Conservation (phyloP, 2,888 invertebrate genomes). For the Acanthosepion lycidas region DNA sequence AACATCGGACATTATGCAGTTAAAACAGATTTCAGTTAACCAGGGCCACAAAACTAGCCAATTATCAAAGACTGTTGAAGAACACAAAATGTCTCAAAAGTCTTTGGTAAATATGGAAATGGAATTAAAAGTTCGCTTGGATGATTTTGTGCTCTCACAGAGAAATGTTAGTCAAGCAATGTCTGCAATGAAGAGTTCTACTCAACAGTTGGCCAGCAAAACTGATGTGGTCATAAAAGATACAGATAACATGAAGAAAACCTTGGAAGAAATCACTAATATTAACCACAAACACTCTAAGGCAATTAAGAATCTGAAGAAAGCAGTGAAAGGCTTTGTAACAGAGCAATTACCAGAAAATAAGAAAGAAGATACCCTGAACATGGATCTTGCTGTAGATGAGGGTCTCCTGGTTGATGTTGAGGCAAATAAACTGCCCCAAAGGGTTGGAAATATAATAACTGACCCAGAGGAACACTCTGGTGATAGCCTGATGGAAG, state of each 20-base stretch:
- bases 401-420: slow-evolving; percentile 49
- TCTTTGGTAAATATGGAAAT: slow-evolving; percentile 35
- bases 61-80: neutral
- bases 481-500: neutral
- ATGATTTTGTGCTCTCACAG: neutral
- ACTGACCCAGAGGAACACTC: slow-evolving; percentile 1
- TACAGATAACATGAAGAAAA: slow-evolving; percentile 44
- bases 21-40: neutral
- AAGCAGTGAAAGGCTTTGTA: slow-evolving; percentile 59
- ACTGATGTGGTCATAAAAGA: neutral
- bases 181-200: neutral
- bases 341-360: slow-evolving; percentile 49
- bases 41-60: neutral
- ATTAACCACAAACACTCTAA: slow-evolving; percentile 53
- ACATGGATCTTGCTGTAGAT: neutral
- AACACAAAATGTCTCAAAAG: neutral
- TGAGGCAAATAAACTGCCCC: slow-evolving; percentile 62
- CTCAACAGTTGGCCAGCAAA: neutral
- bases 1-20: neutral
- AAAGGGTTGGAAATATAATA: slow-evolving; percentile 62
- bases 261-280: slow-evolving; percentile 47
- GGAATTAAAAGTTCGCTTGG: slow-evolving; percentile 2
- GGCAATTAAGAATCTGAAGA: slow-evolving; percentile 58
- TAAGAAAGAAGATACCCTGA: slow-evolving; percentile 54
- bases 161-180: neutral